phyloP scores from a whole-genome alignment of 2,888 invertebrate genomes.

The Rhaphigaster nebulosa region DNA sequence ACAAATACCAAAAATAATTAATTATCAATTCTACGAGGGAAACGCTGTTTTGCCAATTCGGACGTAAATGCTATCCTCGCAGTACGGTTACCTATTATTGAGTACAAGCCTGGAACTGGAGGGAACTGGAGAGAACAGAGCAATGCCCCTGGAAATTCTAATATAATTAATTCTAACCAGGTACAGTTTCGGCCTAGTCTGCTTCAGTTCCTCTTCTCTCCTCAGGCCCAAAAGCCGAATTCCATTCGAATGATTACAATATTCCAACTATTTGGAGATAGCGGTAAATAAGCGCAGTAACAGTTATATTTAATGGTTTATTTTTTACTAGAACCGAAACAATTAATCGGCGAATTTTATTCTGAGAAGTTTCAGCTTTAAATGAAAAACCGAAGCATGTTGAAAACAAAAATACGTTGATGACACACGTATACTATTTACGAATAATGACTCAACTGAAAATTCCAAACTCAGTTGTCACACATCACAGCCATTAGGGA shows the following conservation, averaged over 20 bases:
- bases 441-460: too few relatives aligned
- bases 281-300: neutral
- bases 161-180: conserved; percentile 8
- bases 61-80: neutral
- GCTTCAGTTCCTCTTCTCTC: neutral
- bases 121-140: neutral
- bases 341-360: too few relatives aligned
- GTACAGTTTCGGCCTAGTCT: neutral
- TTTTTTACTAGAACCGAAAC: too few relatives aligned
- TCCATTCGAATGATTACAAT: neutral
- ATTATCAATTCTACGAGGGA: neutral
- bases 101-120: neutral
- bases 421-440: too few relatives aligned
- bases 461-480: too few relatives aligned
- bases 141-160: neutral
- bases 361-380: too few relatives aligned
- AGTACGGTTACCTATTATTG: neutral
- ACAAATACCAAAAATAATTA: neutral
- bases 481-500: too few relatives aligned
- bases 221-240: neutral
- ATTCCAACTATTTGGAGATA: neutral
- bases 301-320: too few relatives aligned
- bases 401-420: too few relatives aligned
- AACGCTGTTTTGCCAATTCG: neutral
- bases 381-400: too few relatives aligned